Evolutionary conservation across 2,888 invertebrate species (phyloP), one percentile per base, ranked within the genome.

Genomic region (Andrena hattorfiana): DNA sequence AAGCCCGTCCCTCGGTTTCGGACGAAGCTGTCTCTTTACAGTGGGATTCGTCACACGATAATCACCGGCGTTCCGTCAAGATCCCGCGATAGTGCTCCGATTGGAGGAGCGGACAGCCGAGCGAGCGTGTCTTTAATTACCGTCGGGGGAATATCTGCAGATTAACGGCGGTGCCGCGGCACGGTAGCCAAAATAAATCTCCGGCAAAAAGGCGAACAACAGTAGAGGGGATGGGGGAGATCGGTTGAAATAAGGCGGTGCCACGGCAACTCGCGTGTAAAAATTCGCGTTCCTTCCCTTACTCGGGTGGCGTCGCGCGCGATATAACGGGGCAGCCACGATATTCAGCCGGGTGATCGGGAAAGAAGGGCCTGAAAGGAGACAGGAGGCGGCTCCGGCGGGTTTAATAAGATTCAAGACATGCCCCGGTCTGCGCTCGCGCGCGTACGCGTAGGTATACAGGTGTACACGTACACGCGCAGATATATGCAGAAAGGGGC

Each of bases 371-470:
- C 35, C 42, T 26, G 56, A 73, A 51, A 62, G 16, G 59, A 66
- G 80, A 54, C 35, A 56, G 67, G 77, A 56, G 63, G 63, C 74
- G 56, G 32, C 42, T n/a, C 51, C 4, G 59, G 59, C 32, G 71
- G 83, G 56, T 76, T 77, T 89, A 89, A 89, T 90, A 89, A 89
- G 90, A 91, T 89, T 87, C 90, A 77, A 83, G 81, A 75, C 86
- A 79, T 84, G 89, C 81, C 54, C 69, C 74, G 56, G 56, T 77
- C 67, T 59, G 69, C 59, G 51, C 51, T 3, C 72, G 59, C 64
- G 20, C 54, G 16, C 1, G 42, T 5, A 42, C 42, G 42, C 4
- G 16, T 5, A 42, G 5, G 42, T 42, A 16, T 16, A 13, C 42
- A 42, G 42, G 42, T 42, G 42, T 64, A 1, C 16, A 76, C 59